Evolutionary conservation across 2,888 invertebrate species (phyloP).

Genomic region (Nineta flava): DNA sequence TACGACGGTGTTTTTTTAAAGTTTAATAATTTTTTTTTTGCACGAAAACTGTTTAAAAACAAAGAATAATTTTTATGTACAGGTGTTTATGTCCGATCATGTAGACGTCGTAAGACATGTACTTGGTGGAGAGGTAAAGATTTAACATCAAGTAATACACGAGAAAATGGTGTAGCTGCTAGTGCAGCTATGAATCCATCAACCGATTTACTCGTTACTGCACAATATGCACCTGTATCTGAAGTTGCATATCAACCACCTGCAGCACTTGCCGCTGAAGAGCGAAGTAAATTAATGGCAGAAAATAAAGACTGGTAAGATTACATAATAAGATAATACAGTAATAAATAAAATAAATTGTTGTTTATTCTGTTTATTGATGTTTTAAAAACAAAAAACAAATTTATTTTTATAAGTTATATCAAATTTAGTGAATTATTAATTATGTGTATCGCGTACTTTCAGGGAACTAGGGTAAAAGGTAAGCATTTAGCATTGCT

Average conservation of each 20-base stretch:
- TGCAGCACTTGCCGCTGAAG: constrained; percentile 35
- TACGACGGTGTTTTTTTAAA: too few species aligned
- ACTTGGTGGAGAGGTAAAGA: constrained; percentile 25
- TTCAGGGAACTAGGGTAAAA: constrained; percentile 2
- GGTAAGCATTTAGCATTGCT: background rate
- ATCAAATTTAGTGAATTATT: too few species aligned
- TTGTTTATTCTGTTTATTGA: too few species aligned
- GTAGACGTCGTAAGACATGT: constrained; percentile 18
- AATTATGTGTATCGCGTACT: background rate
- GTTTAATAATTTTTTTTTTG: too few species aligned
- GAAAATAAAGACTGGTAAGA: constrained; percentile 57
- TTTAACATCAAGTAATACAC: constrained; percentile 34
- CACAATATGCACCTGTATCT: constrained; percentile 59
- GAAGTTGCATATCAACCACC: constrained; percentile 47
- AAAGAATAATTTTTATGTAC: background rate
- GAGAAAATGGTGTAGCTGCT: constrained; percentile 30
- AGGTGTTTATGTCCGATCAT: constrained; percentile 10
- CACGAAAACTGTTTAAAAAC: too few species aligned
- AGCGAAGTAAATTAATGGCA: constrained; percentile 57
- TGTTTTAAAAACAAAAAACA: too few species aligned
- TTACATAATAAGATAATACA: background rate
- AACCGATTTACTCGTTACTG: constrained; percentile 54
- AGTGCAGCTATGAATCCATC: constrained; percentile 56
- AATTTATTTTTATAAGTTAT: too few species aligned
- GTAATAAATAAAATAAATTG: too few species aligned